Evolutionary conservation across 2,888 invertebrate species (phyloP), one percentile per base, ranked within the genome.

Genomic region (Nemotelus pantherinus): DNA sequence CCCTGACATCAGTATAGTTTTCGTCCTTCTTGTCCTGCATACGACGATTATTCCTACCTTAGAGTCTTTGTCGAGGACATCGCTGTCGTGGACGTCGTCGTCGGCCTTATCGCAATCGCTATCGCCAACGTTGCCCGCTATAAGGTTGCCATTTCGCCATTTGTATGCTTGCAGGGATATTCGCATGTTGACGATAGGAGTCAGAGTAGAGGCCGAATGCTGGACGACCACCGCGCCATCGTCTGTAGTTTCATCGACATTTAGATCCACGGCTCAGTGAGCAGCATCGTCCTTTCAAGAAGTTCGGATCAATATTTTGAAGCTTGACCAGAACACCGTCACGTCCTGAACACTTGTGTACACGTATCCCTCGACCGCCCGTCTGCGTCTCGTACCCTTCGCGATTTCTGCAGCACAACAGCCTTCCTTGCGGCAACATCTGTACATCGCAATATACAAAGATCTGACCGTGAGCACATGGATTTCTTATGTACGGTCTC

Each of bases 311-410:
- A 80, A 80, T 80, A 80, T 79, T 80, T 80, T 80, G 79, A 80
- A 79, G 79, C 79, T 80, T 80, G 80, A 80, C 80, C 80, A 80
- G 78, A 80, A 79, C 80, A 80, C 79, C 80, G 80, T 80, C 80
- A 80, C 80, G 80, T 80, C 58, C 77, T 70, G 57, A 76, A 78
- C 80, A 80, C 79, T 80, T 80, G 79, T 79, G 79, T 78, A 78
- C 78, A 79, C 77, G 78, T 78, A 79, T 53, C 74, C 50, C 25
- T 25, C 25, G 25, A 25, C 25, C 41, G 39, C 41, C 47, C 47
- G 70, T 67, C 64, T 25, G 25, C 47, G 53, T 39, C 39, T 75
- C 75, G 64, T 41, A n/a, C 10, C 41, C 45, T 44, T 60, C 63
- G 74, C 74, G 70, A 39, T 65, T 60, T 68, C 53, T 58, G 63